Base-by-base conservation (phyloP, 1,140 invertebrate genomes). In the Archegozetes longisetosus region DNA sequence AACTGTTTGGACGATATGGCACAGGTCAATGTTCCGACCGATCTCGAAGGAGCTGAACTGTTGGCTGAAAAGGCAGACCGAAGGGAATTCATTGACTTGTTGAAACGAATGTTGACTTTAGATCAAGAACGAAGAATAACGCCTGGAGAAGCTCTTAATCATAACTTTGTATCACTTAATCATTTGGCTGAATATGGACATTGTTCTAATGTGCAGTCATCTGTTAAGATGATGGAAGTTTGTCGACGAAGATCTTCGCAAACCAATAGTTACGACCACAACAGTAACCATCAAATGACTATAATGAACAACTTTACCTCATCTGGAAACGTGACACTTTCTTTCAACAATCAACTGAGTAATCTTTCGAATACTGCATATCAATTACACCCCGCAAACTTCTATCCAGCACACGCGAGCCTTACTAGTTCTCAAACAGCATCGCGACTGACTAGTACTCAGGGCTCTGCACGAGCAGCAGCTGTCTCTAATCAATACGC, bases 1-100 rank as follows among this genome's bases (percentile, higher is more conserved):
- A 98, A 98, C 74, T 97, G 92, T 74, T 77, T 99, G 52, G 96
- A 99, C 70, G 96, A 99, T 73, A 98, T 99, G 73, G 92, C 88
- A 62, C 90, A 83, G 66, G 92, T 98, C 4, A 97, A 97, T 75
- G 91, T 97, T 55, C 91, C 92, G 47, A 94, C 88, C 6, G 91
- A 97, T 75, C 76, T 97, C 59, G 92, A 96, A 74, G 90, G 92
- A 3, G 86, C 87, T 62, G 91, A 98, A 71, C 75, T 97, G 46
- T 74, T 95, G 65, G 91, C 90, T 0, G 94, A 98, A 72, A 97
- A 97, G 72, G 86, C 88, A 9, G 93, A 98, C 71, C 77, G 94
- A 52, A 78, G 89, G 65, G 92, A 97, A 71, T 97, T 97, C 67
- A 95, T 98, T 68, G 92, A 97, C 75, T 78, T 97, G 61, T 74